These are phyloP conservation scores for Propithecus perrieri DNA, from an alignment of 2,797 vertebrate genomes.

Conservation along the genomic window DNA sequence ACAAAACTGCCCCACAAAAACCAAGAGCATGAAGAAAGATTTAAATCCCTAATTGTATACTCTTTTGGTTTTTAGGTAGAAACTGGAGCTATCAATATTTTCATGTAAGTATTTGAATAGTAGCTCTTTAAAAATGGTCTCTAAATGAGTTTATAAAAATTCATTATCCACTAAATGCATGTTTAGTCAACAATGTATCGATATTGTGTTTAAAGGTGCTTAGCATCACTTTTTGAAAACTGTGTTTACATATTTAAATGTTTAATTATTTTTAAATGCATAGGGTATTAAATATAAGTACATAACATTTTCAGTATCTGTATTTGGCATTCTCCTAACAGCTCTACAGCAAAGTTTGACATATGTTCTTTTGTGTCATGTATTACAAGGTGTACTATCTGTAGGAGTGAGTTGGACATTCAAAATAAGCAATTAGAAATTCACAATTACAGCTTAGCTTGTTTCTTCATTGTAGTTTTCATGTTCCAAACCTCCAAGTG, in stretches of 20 bases:
- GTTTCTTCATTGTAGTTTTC: constrained; percentile 68
- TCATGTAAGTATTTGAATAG: constrained; percentile 70
- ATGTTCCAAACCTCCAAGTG: constrained; percentile 38
- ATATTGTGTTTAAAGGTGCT: constrained; percentile 59
- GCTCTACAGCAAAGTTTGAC: constrained; percentile 62
- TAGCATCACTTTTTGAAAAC: constrained; percentile 52
- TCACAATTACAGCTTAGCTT: constrained; percentile 52
- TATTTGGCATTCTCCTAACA: constrained; percentile 71
- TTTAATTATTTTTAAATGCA: constrained; percentile 49
- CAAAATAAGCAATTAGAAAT: constrained; percentile 56
- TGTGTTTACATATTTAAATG: constrained; percentile 68
- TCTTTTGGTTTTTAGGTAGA: constrained; percentile 73
- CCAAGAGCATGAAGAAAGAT: constrained; percentile 48
- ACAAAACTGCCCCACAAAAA: background rate
- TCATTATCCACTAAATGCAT: constrained; percentile 65
- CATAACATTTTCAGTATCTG: constrained; percentile 25
- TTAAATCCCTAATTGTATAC: constrained; percentile 68
- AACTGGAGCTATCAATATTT: constrained; percentile 73
- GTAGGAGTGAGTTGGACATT: constrained; percentile 43
- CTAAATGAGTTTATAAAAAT: constrained; percentile 64
- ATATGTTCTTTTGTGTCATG: constrained; percentile 1
- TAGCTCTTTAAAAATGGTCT: constrained; percentile 60
- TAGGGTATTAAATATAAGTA: background rate
- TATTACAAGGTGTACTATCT: constrained; percentile 11
- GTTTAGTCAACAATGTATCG: constrained; percentile 41